Conservation (phyloP, 1,140 invertebrate species). For the Trichonephila inaurata region DNA sequence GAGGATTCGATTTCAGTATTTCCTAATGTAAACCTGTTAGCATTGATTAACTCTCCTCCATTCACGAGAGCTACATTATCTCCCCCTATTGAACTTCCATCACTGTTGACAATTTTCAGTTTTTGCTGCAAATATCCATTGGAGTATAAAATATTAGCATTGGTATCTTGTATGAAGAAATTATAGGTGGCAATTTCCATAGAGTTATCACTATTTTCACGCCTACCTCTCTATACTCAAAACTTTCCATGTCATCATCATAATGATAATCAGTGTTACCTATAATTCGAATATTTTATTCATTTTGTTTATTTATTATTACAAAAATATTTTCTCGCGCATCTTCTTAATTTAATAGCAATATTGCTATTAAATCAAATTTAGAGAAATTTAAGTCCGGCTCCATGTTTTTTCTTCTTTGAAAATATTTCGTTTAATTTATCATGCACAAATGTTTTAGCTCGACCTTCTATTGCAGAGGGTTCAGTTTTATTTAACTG, state of each 20-base stretch:
- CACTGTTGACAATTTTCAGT: constrained; percentile 23
- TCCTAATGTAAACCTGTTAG: too few species aligned
- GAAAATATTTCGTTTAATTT: not conserved
- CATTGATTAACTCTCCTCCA: constrained; percentile 12
- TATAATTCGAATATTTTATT: constrained; percentile 16
- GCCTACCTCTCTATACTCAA: constrained; percentile 25
- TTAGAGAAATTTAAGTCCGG: not conserved
- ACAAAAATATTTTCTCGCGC: not conserved
- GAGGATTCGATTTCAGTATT: too few species aligned
- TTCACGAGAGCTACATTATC: constrained; percentile 31
- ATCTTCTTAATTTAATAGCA: not conserved
- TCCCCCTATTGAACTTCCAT: constrained; percentile 1
- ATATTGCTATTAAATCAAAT: not conserved
- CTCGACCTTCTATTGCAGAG: too few species aligned
- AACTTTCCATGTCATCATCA: constrained; percentile 39
- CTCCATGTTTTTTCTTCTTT: not conserved
- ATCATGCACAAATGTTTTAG: too few species aligned
- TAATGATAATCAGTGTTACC: not conserved
- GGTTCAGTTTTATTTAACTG: too few species aligned
- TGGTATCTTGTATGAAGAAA: constrained; percentile 28
- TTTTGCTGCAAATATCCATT: not conserved
- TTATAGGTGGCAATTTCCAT: constrained; percentile 19
- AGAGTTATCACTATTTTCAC: not conserved
- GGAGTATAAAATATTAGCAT: constrained; percentile 34
- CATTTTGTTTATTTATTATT: constrained; percentile 27